Evolutionary conservation across 2,888 invertebrate genomes (phyloP), one percentile per base, ranked within the genome.

Genomic region (Aquatica leii): DNA sequence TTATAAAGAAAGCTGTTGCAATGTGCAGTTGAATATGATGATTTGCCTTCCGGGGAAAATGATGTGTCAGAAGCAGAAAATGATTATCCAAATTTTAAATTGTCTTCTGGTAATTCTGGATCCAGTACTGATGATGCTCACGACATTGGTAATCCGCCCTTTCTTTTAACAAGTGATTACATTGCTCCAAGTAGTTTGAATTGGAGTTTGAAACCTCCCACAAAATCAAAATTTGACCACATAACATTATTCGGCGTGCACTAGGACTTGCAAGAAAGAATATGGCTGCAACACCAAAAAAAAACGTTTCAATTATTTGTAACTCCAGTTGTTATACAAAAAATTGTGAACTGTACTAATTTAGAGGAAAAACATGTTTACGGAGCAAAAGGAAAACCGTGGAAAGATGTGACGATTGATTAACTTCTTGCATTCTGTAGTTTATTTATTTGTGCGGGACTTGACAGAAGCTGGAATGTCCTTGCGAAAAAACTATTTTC

Each of bases 281-380:
- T 40, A 37, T 53, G 40, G n/a, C n/a, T n/a, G n/a, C n/a, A n/a
- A n/a, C n/a, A n/a, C n/a, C n/a, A n/a, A n/a, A n/a, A n/a, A n/a
- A n/a, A n/a, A n/a, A n/a, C n/a, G n/a, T n/a, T n/a, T n/a, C n/a
- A n/a, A n/a, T n/a, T n/a, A n/a, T n/a, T n/a, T n/a, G n/a, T n/a
- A n/a, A 12, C 17, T 52, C 34, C 52, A 52, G 50, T 50, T 50
- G 24, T 20, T 20, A 50, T 21, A n/a, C 50, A 35, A 35, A 12
- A 52, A 52, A 52, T 52, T 34, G 52, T 52, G 52, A 17, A 52
- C 2, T 52, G 50, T 15, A 52, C 52, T 11, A 52, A 52, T 31
- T 53, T 53, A 40, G 37, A 53, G 17, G 37, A 6, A 2, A 53
- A 54, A 4, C n/a, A 8, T 35, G 11, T 11, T 46, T 37, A 52